phyloP scores from a whole-genome alignment of 1,140 invertebrate genomes.

The Procambarus clarkii region DNA sequence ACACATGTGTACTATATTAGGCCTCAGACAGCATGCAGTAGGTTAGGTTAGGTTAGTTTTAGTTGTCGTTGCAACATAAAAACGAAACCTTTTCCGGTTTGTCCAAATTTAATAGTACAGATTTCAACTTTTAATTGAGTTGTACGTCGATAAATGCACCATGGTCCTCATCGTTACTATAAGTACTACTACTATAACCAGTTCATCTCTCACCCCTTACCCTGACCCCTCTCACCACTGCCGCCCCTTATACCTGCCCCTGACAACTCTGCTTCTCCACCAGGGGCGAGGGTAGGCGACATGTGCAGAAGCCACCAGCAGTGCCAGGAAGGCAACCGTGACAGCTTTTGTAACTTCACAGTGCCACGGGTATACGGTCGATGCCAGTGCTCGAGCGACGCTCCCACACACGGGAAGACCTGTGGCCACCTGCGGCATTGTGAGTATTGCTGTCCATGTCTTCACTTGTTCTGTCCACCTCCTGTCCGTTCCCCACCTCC shows the following conservation, averaged over 20 bases:
- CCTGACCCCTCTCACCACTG: too few relatives aligned
- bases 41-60: too few relatives aligned
- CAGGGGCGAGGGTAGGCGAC: constrained; percentile 89
- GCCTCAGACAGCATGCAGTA: too few relatives aligned
- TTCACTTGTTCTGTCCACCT: background rate
- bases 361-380: constrained; percentile 92
- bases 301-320: constrained; percentile 94
- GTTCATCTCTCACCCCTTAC: too few relatives aligned
- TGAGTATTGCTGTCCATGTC: constrained; percentile 12
- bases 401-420: constrained; percentile 72
- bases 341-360: constrained; percentile 90
- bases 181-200: too few relatives aligned
- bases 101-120: too few relatives aligned
- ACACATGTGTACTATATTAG: too few relatives aligned
- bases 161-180: too few relatives aligned
- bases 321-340: constrained; percentile 87
- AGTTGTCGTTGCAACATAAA: too few relatives aligned
- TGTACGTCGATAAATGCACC: too few relatives aligned
- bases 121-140: too few relatives aligned
- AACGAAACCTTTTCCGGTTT: too few relatives aligned
- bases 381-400: constrained; percentile 82
- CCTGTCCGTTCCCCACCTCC: background rate
- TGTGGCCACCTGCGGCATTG: constrained; percentile 78
- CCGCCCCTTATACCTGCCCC: background rate
- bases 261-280: background rate